Evolutionary conservation across 2,888 invertebrate genomes (phyloP).

Genomic region (Protophormia terraenovae): DNA sequence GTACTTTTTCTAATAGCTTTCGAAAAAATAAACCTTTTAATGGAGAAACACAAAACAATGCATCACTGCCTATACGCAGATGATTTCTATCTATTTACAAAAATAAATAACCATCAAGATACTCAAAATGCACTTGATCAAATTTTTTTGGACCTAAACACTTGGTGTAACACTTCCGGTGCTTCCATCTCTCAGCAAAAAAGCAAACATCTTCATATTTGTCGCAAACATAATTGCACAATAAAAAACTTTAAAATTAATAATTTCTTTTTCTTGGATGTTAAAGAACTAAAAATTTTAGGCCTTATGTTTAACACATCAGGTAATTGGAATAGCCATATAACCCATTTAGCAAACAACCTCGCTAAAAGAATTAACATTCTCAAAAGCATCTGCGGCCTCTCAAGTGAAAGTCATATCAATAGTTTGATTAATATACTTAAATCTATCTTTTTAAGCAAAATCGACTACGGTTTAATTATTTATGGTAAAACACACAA

Average conservation of each 20-base stretch:
- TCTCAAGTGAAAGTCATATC: neutral
- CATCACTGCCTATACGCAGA: slow-evolving; percentile 41
- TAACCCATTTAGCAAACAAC: neutral
- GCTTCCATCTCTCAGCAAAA: neutral
- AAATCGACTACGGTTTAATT: slow-evolving; percentile 24
- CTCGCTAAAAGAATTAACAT: slow-evolving; percentile 5
- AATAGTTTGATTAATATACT: neutral
- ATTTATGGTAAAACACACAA: neutral
- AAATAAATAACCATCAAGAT: slow-evolving; percentile 8
- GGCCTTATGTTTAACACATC: slow-evolving; percentile 32
- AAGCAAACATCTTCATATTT: slow-evolving; percentile 28
- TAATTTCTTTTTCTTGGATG: neutral
- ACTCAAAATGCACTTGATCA: slow-evolving; percentile 13
- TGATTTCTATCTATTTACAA: slow-evolving; percentile 46
- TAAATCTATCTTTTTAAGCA: slow-evolving; percentile 4
- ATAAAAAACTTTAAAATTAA: neutral
- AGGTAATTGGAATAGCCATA: neutral
- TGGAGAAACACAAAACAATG: slow-evolving; percentile 20
- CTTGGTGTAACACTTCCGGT: neutral
- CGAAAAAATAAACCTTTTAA: slow-evolving; percentile 36
- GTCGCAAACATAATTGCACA: slow-evolving; percentile 20
- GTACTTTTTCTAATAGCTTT: slow-evolving; percentile 23
- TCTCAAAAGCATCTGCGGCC: neutral
- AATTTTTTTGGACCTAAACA: neutral
- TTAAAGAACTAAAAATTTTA: slow-evolving; percentile 1